phyloP scores from a whole-genome alignment of 2,113 vertebrate species.

The Asarcornis scutulata region DNA sequence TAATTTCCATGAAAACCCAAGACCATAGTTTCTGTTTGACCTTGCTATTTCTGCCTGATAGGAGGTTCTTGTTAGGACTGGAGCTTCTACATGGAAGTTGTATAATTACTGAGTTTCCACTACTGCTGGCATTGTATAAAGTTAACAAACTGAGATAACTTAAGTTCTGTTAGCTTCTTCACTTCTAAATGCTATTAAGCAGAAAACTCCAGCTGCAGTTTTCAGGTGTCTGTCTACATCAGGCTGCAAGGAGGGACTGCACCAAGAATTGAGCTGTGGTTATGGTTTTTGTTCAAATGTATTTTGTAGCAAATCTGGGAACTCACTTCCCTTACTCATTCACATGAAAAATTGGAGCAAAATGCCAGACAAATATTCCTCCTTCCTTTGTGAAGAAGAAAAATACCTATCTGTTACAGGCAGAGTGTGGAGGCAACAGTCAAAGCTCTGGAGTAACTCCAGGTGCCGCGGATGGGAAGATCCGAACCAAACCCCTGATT shows the following conservation, averaged over 20 bases:
- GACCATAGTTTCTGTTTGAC: not conserved
- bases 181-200: not conserved
- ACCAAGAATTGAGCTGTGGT: not conserved
- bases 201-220: not conserved
- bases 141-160: not conserved
- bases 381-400: slow-evolving; percentile 4
- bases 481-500: slow-evolving; percentile 91
- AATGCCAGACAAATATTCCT: not conserved
- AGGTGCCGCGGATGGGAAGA: slow-evolving; percentile 58
- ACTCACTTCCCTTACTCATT: not conserved
- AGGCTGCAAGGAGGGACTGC: not conserved
- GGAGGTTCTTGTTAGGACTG: not conserved
- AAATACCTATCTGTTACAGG: slow-evolving; percentile 64
- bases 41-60: not conserved
- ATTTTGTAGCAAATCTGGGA: not conserved
- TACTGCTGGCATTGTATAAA: not conserved
- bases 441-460: slow-evolving; percentile 63
- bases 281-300: slow-evolving; percentile 14
- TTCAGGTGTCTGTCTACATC: not conserved
- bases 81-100: not conserved
- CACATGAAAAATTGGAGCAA: not conserved
- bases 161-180: not conserved
- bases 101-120: not conserved
- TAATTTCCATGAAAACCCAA: not conserved
- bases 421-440: slow-evolving; percentile 77